Evolutionary conservation across 2,113 vertebrate species (phyloP), one percentile per base, ranked within the genome.

Genomic region (Trematocara unimaculatum): DNA sequence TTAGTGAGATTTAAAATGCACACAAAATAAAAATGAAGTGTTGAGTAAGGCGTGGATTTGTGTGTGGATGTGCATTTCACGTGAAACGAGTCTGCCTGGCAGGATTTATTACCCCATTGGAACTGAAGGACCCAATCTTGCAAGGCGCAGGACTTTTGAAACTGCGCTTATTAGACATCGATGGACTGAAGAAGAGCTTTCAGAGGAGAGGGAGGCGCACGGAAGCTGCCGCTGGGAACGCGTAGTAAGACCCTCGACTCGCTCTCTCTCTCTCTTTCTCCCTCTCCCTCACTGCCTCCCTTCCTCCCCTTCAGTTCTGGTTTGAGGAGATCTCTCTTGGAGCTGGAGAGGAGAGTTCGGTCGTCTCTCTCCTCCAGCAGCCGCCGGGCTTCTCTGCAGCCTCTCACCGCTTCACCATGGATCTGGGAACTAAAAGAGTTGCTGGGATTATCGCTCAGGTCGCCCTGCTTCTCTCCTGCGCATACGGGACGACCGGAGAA

Each of bases 361-460:
- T 33, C 42, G 70, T 84, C 42, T 94, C 80, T 91, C 84, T 86
- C 87, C 82, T 80, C 86, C 85, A 82, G 78, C 84, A 84, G 60
- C 77, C n/a, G 6, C 74, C 67, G 58, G 67, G 82, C 13, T 81
- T 87, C 85, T 84, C 83, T 26, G 79, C 83, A 88, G 81, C 79
- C 72, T 90, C 81, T 20, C 51, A 10, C 35, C 74, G 20, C 81
- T 11, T 83, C 91, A 86, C 51, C 88, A 95, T 95, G 94, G 93
- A 88, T 88, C 29, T 85, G 62, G 8, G 92, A 88, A 92, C 77
- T 90, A 56, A 79, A 72, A 20, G 79, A 81, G 54, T 79, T 56
- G 55, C 42, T 79, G 51, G 94, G 84, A 94, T 93, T 89, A 92
- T 89, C 38, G 70, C 79, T 62, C 70, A 29, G 49, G 12, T 95